These are phyloP conservation scores for Hylomyscus alleni DNA, from an alignment of 2,797 vertebrate genomes.

Conservation along the genomic window DNA sequence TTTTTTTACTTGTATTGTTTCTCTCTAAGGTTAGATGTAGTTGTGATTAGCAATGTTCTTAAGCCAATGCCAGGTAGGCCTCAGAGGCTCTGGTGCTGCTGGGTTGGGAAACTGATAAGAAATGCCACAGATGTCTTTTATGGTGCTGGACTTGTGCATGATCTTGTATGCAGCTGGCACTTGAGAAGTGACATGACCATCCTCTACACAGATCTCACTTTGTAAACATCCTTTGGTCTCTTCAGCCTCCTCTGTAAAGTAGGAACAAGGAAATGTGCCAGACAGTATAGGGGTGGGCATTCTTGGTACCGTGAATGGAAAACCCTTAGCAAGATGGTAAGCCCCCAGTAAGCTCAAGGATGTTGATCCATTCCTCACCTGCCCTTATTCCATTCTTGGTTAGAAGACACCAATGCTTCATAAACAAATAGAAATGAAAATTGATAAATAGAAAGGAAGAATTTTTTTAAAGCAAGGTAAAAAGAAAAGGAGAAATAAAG, in stretches of 20 bases:
- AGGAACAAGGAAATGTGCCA: not conserved
- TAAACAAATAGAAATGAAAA: not conserved
- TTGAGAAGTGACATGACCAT: not conserved
- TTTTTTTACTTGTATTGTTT: not conserved
- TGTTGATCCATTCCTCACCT: fast-evolving
- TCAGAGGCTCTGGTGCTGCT: not conserved
- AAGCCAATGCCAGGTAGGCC: not conserved
- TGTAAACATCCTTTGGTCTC: not conserved
- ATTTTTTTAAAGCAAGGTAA: not conserved
- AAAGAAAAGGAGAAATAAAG: not conserved
- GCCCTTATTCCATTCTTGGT: too few relatives aligned
- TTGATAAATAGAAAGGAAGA: not conserved
- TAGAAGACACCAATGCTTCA: not conserved
- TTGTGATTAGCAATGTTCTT: not conserved
- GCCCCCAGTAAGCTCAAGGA: not conserved
- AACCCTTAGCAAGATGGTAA: not conserved
- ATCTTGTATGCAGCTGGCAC: not conserved
- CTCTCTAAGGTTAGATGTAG: not conserved
- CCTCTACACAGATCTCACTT: not conserved
- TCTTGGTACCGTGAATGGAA: not conserved
- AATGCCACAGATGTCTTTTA: not conserved
- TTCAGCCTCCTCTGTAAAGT: not conserved
- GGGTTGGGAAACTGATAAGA: not conserved
- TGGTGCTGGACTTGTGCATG: fast-evolving
- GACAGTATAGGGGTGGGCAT: too few relatives aligned